Evolutionary conservation across 64 coral and sea anemone genomes (phyloP).

Genomic region (Montipora sp.): DNA sequence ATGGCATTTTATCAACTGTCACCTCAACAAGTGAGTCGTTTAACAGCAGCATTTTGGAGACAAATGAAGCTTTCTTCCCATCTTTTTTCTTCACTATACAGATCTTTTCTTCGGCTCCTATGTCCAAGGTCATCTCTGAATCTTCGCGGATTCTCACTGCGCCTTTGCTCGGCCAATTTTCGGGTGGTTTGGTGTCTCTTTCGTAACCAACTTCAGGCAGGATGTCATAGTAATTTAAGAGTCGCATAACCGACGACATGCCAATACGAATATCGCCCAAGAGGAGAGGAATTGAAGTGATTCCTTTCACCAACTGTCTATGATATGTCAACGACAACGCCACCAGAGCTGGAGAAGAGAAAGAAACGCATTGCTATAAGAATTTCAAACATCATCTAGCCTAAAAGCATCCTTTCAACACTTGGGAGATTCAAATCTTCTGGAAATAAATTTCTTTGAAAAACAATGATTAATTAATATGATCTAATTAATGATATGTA

Average conservation of each 20-base stretch:
- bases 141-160: neutral
- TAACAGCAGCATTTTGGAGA: neutral
- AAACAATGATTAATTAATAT: no score
- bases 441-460: no score
- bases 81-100: neutral
- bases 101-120: neutral
- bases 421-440: no score
- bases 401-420: no score
- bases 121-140: neutral
- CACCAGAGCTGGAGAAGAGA: neutral
- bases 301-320: slow-evolving; percentile 18
- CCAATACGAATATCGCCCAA: neutral
- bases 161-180: slow-evolving; percentile 19
- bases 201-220: slow-evolving; percentile 13
- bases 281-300: neutral
- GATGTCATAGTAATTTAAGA: slow-evolving; percentile 12
- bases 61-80: neutral
- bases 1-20: neutral
- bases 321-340: slow-evolving; percentile 12
- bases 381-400: no score
- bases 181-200: slow-evolving; percentile 9
- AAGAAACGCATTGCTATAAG: neutral
- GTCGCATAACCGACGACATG: neutral
- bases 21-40: neutral
- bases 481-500: no score